phyloP scores from a whole-genome alignment of 2,113 vertebrate genomes.

The Heloderma charlesbogerti region DNA sequence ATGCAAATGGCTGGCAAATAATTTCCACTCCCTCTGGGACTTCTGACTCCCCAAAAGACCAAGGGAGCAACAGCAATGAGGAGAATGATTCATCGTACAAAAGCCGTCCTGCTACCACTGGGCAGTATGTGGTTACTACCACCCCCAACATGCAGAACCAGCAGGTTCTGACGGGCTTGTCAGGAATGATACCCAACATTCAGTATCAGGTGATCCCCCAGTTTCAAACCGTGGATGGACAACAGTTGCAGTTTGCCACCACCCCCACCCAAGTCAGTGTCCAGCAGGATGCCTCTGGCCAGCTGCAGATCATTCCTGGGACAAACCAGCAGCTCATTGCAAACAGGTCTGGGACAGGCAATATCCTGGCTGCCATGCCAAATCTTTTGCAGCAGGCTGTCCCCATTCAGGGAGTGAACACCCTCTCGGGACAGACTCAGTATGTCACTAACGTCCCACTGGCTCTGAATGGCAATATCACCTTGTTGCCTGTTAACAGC shows the following conservation, averaged over 20 bases:
- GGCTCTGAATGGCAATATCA: conserved; percentile 94
- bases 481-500: conserved; percentile 89
- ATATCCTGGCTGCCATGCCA: conserved; percentile 91
- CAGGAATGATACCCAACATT: conserved; percentile 91
- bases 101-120: conserved; percentile 78
- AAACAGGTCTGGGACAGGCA: conserved; percentile 80
- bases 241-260: conserved; percentile 90
- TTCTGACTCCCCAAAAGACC: conserved; percentile 79
- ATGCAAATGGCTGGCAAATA: conserved; percentile 93
- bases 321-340: conserved; percentile 91
- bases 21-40: conserved; percentile 84
- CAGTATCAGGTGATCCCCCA: conserved; percentile 98
- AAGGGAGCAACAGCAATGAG: conserved; percentile 69
- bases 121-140: conserved; percentile 88
- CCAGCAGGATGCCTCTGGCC: conserved; percentile 90
- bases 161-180: conserved; percentile 90
- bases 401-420: conserved; percentile 89
- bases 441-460: conserved; percentile 94
- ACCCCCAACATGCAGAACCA: conserved; percentile 87
- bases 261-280: conserved; percentile 78
- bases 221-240: conserved; percentile 95
- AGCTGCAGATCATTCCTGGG: conserved; percentile 91
- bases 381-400: conserved; percentile 92
- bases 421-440: conserved; percentile 91
- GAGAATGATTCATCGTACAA: conserved; percentile 77